Evolutionary conservation across 2,113 vertebrate species (phyloP).

Genomic region (Alethe diademata): DNA sequence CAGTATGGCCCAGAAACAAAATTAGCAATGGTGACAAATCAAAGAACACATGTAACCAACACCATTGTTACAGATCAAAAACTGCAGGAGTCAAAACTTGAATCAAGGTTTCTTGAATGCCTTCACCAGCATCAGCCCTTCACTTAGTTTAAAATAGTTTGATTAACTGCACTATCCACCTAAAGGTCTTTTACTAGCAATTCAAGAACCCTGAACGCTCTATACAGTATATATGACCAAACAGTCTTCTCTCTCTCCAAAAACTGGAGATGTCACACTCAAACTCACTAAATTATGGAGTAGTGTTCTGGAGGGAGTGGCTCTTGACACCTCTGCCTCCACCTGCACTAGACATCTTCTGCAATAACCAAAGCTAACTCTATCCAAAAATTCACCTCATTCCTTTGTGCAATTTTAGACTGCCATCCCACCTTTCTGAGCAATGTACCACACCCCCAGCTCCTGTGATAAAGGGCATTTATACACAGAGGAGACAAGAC

Average conservation of each 20-base stretch:
- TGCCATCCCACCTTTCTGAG: not conserved
- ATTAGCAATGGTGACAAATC: not conserved
- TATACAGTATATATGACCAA: not conserved
- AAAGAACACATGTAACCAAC: not conserved
- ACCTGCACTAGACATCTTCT: not conserved
- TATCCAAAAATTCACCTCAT: not conserved
- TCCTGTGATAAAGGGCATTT: not conserved
- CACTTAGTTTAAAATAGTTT: not conserved
- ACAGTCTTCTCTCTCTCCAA: fast-evolving
- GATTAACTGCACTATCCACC: not conserved
- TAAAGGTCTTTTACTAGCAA: not conserved
- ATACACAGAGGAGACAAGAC: not conserved
- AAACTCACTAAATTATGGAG: not conserved
- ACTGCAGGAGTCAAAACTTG: not conserved
- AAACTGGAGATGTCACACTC: not conserved
- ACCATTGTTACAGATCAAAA: not conserved
- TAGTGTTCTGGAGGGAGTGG: not conserved
- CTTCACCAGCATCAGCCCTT: not conserved
- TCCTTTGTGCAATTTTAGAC: not conserved
- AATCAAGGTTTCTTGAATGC: not conserved
- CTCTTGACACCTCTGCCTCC: not conserved
- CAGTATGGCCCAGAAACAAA: not conserved
- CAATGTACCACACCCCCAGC: not conserved
- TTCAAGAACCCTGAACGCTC: not conserved
- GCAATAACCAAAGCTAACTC: not conserved